Base-by-base conservation (phyloP, 2,797 vertebrate species). In the Fistularia commersonii region DNA sequence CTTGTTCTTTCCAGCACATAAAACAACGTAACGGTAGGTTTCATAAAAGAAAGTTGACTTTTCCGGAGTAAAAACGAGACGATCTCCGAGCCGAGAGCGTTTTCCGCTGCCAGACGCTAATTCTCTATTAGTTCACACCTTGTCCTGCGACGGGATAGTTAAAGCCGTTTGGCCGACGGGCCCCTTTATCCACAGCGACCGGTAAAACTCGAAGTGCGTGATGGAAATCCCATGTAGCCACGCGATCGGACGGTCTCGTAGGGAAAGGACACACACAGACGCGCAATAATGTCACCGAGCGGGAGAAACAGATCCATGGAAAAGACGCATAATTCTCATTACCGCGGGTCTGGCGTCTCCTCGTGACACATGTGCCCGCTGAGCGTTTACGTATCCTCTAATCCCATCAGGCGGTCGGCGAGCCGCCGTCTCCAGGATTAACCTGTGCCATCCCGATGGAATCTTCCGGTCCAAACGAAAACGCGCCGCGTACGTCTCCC, bases 241-340 rank as follows among this genome's bases (percentile, higher is more conserved):
- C 72, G 69, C 72, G 81, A 78, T 84, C 81, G 79, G 81, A 81
- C 68, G 67, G 63, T 80, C 79, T 79, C 79, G 77, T 76, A 61
- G 41, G 76, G 81, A 87, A 79, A 77, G 72, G 77, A 81, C 75
- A 74, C 76, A 83, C 74, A 49, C 57, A 59, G 57, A 54, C 57
- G 45, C 70, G 79, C 61, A 70, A 61, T 78, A 79, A 79, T 82
- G 81, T 82, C 74, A 79, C 67, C 39, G 64, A 77, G 66, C 13
- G 33, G 76, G 75, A 86, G 80, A 73, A 86, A 87, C 85, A 67
- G 85, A 88, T 76, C 64, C 84, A 87, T 88, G 85, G 85, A 89
- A 90, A 88, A 90, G 79, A 82, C 80, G 74, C 80, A 87, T 85
- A 85, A 81, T 76, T 72, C 79, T 84, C 76, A 84, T 90, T 86